A percentile compares a stretch with the other conserved stretches of the same genome.
These are phyloP conservation scores for Myotis myotis DNA, from an alignment of 2,797 vertebrate genomes.

Conservation along the genomic window DNA sequence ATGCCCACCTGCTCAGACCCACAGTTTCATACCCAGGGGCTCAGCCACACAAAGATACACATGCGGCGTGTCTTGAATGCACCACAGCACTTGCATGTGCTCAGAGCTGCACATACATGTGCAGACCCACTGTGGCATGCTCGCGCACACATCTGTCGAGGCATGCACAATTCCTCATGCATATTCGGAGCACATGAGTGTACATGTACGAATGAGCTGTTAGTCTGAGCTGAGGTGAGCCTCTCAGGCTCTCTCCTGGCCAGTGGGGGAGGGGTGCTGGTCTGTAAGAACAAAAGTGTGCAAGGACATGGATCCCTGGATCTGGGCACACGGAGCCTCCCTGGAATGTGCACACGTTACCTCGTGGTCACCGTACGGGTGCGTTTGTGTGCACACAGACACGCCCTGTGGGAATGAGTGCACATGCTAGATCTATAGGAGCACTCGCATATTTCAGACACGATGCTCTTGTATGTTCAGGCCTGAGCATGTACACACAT, in stretches of 20 bases:
- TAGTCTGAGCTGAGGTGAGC: background rate
- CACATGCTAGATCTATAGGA: background rate
- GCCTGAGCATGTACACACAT: background rate
- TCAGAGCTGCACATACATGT: background rate
- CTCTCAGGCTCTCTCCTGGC: background rate
- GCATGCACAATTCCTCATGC: background rate
- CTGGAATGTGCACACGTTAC: background rate
- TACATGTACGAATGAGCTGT: background rate
- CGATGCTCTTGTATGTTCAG: background rate
- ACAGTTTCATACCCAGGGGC: background rate
- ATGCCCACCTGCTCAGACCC: background rate
- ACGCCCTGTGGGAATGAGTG: background rate
- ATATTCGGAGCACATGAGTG: background rate
- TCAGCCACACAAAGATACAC: background rate
- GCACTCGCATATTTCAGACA: background rate
- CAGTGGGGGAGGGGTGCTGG: background rate
- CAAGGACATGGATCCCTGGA: background rate
- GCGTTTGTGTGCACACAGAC: background rate
- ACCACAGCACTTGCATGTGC: background rate
- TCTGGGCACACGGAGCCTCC: background rate
- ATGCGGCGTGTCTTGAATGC: background rate
- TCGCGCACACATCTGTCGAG: background rate
- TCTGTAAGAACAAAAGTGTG: background rate
- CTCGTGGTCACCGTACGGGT: background rate
- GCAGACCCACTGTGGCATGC: background rate